A percentile compares a stretch with the other conserved stretches of the same genome.
Evolutionary conservation across 2,113 vertebrate genomes (phyloP).

Genomic region (Istiophorus platypterus): DNA sequence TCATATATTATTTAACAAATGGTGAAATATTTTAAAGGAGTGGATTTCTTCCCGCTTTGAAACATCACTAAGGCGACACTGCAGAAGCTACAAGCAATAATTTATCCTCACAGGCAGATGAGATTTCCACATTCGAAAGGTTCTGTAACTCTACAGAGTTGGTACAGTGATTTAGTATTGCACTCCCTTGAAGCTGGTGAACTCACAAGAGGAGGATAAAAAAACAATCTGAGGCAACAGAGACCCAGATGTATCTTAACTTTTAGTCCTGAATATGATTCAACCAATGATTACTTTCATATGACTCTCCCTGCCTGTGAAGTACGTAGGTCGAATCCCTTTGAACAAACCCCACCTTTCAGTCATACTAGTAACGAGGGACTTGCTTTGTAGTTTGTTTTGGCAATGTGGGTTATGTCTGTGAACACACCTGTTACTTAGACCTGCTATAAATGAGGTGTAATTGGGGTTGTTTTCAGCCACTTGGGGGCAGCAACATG

Average conservation of each 20-base stretch:
- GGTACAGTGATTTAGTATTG: too few relatives aligned
- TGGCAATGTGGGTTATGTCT: not conserved
- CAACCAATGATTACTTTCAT: not conserved
- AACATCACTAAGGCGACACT: not conserved
- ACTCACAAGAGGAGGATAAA: too few relatives aligned
- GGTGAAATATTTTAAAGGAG: not conserved
- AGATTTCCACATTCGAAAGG: not conserved
- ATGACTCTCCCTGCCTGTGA: not conserved
- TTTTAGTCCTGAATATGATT: too few relatives aligned
- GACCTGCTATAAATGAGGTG: too few relatives aligned
- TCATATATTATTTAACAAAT: not conserved
- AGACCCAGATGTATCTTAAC: not conserved
- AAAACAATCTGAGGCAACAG: not conserved
- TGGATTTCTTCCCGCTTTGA: not conserved
- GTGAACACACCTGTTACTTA: not conserved
- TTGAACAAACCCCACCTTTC: not conserved
- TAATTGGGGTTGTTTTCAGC: too few relatives aligned
- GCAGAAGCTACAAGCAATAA: not conserved
- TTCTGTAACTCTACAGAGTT: not conserved
- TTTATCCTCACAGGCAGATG: too few relatives aligned
- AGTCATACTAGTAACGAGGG: not conserved
- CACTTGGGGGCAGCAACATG: too few relatives aligned
- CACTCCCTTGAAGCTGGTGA: not conserved
- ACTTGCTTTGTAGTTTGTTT: not conserved
- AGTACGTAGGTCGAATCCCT: not conserved